Conservation (phyloP, 2,888 invertebrate genomes). For the Amitus sp. region DNA sequence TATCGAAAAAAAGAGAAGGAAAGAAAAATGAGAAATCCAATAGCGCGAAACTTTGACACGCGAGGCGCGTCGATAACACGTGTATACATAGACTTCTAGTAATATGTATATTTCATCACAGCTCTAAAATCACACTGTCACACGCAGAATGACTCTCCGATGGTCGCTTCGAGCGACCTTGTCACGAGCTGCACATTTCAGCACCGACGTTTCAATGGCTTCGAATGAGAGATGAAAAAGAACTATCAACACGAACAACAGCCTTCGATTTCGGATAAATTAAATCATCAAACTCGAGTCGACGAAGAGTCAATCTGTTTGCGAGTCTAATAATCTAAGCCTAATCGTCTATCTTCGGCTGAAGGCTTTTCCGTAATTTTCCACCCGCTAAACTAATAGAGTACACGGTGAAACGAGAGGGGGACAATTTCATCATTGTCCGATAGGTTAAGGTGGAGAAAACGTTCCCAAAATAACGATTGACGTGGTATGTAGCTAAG, state of each 20-base stretch:
- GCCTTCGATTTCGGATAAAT: not conserved
- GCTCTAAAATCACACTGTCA: conserved; percentile 50
- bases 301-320: conserved; percentile 29
- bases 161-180: too few relatives aligned
- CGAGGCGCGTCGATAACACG: conserved; percentile 10
- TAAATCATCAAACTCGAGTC: conserved; percentile 13
- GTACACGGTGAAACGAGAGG: too few relatives aligned
- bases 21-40: conserved; percentile 4
- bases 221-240: too few relatives aligned
- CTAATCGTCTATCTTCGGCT: conserved; percentile 31
- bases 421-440: not conserved
- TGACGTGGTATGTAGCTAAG: conserved; percentile 17
- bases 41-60: conserved; percentile 11
- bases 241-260: too few relatives aligned
- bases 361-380: conserved; percentile 3
- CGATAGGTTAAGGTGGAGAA: not conserved
- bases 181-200: not conserved
- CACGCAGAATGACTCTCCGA: conserved; percentile 20
- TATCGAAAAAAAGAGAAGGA: not conserved
- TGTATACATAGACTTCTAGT: conserved; percentile 31
- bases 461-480: conserved; percentile 6
- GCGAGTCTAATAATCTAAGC: conserved; percentile 37
- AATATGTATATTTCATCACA: conserved; percentile 54
- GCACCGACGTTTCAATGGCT: too few relatives aligned
- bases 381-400: too few relatives aligned